Evolutionary conservation across 1,140 invertebrate species (phyloP).

Genomic region (Tenebrio molitor): DNA sequence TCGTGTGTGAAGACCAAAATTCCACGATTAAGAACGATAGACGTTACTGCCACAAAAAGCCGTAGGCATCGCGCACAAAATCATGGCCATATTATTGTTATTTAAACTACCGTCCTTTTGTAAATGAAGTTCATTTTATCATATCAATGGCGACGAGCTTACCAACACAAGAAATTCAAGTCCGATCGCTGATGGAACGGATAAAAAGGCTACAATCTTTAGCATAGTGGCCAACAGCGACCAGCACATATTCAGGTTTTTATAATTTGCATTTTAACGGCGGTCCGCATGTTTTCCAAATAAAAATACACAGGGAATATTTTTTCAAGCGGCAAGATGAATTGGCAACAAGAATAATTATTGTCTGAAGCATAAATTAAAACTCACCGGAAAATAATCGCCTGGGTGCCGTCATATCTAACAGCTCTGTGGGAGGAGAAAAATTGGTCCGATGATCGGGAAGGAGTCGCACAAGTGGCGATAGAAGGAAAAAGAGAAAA

Average conservation of each 20-base stretch:
- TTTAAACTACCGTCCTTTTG: slow-evolving; percentile 1
- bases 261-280: slow-evolving; percentile 54
- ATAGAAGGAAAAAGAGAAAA: slow-evolving; percentile 23
- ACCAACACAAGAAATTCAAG: slow-evolving; percentile 49
- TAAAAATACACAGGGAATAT: slow-evolving; percentile 24
- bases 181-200: slow-evolving; percentile 1
- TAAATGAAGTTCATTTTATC: neutral
- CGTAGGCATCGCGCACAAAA: no score
- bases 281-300: slow-evolving; percentile 18
- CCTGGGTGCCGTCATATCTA: neutral
- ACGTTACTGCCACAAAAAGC: no score
- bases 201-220: slow-evolving; percentile 24
- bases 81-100: neutral
- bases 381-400: slow-evolving; percentile 1
- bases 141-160: slow-evolving; percentile 25
- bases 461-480: neutral
- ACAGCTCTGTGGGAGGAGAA: neutral
- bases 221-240: slow-evolving; percentile 38
- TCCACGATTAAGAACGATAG: no score
- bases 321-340: slow-evolving; percentile 2
- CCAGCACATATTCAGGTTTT: slow-evolving; percentile 52
- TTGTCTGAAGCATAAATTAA: no score
- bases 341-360: neutral
- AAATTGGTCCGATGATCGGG: no score
- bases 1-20: no score